A percentile compares a stretch with the other conserved stretches of the same genome.
Conservation (phyloP, 2,888 invertebrate genomes). For the Pycnomerus fuliginosus region DNA sequence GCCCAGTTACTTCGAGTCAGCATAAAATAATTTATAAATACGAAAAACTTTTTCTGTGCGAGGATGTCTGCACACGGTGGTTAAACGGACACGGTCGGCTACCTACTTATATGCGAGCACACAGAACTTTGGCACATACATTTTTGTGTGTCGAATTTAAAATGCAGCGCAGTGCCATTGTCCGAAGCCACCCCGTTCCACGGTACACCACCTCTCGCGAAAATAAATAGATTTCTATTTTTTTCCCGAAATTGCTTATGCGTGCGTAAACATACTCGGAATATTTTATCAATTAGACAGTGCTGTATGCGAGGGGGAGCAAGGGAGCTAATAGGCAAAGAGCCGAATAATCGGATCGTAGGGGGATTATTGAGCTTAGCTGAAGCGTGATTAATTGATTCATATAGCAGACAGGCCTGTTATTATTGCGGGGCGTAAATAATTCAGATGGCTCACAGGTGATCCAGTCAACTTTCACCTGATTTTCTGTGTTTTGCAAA, state of each 20-base stretch:
- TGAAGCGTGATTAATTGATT: slow-evolving; percentile 54
- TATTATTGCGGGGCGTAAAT: slow-evolving; percentile 50
- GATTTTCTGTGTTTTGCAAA: slow-evolving; percentile 11
- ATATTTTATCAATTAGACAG: slow-evolving; percentile 46
- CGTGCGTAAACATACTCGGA: slow-evolving; percentile 36
- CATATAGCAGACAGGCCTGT: slow-evolving; percentile 47
- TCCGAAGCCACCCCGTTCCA: too few species aligned
- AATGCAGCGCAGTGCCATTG: too few species aligned
- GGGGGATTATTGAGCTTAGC: slow-evolving; percentile 51
- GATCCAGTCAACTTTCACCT: slow-evolving; percentile 32
- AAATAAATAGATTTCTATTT: too few species aligned
- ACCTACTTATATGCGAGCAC: too few species aligned
- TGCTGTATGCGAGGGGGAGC: slow-evolving; percentile 26
- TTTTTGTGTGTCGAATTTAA: too few species aligned
- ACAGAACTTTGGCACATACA: too few species aligned
- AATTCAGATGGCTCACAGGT: slow-evolving; percentile 48
- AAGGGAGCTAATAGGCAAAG: slow-evolving; percentile 45
- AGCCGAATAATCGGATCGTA: slow-evolving; percentile 51
- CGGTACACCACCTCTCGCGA: too few species aligned
- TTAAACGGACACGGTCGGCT: too few species aligned
- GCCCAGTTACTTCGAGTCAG: too few species aligned
- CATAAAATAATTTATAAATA: too few species aligned
- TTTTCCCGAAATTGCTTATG: slow-evolving; percentile 7
- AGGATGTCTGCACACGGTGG: too few species aligned
- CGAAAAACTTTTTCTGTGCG: too few species aligned